Evolutionary conservation across 2,797 vertebrate genomes (phyloP).

Genomic region (Darevskia nairensis): DNA sequence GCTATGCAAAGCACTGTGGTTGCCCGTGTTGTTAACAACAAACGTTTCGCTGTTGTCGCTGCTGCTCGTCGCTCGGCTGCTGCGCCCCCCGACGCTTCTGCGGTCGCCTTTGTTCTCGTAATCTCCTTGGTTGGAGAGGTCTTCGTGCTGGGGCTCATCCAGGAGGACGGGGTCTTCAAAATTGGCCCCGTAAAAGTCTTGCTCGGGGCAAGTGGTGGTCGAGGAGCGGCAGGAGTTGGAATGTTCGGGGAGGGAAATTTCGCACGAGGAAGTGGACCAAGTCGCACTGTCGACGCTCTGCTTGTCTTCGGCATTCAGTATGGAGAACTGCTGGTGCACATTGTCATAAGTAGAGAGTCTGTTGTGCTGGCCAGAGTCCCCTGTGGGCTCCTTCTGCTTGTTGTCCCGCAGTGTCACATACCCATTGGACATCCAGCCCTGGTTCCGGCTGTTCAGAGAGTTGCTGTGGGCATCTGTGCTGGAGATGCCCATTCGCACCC

Average conservation of each 20-base stretch:
- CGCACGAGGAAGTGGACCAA: conserved; percentile 98
- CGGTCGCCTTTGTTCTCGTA: conserved; percentile 81
- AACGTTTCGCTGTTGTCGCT: conserved; percentile 90
- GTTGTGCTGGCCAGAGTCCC: conserved; percentile 86
- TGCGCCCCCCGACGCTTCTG: conserved; percentile 80
- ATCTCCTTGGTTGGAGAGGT: conserved; percentile 73
- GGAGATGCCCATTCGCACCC: conserved; percentile 87
- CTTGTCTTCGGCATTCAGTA: conserved; percentile 91
- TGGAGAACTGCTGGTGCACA: conserved; percentile 90
- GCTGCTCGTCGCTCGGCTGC: conserved; percentile 89
- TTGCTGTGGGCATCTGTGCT: conserved; percentile 81
- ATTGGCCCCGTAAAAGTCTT: conserved; percentile 89
- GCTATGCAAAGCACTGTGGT: conserved; percentile 94
- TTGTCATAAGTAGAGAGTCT: conserved; percentile 98
- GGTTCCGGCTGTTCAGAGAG: conserved; percentile 76
- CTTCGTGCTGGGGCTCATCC: conserved; percentile 82
- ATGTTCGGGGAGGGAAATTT: conserved; percentile 96
- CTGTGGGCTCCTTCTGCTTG: conserved; percentile 80
- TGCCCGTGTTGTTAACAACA: conserved; percentile 81
- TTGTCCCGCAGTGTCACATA: conserved; percentile 89
- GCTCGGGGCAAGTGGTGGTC: conserved; percentile 96
- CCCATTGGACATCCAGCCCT: conserved; percentile 88
- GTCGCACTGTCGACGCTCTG: conserved; percentile 98
- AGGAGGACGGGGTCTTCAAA: conserved; percentile 87
- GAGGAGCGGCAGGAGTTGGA: conserved; percentile 96